Base-by-base conservation (phyloP, 2,888 invertebrate genomes). In the Cheilosia pagana region DNA sequence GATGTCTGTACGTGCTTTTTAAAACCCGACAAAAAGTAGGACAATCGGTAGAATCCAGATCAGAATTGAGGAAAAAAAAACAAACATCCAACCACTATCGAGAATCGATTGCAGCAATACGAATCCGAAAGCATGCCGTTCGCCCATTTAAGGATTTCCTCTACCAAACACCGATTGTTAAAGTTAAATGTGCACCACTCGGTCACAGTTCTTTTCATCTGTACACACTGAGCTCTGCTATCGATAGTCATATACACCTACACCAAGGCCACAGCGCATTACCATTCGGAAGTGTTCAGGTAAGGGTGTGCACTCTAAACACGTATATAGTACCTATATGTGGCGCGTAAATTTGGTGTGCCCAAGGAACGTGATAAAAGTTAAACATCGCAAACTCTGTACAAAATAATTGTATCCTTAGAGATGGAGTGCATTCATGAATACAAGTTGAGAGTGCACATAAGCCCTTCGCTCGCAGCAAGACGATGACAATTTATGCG, bases 331-430 rank as follows among this genome's bases (percentile, higher is more conserved):
- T 7, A 45, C 45, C 8, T 1, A 3, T 50, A 23, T 10, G 3
- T 8, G 10, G 2, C 23, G 1, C 12, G 21, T 23, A 14, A 70
- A 76, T 43, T 67, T 74, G 57, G 19, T 63, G 59, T 25, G 82
- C 77, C 82, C 67, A 43, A 53, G 77, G 39, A 67, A 82, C 77
- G 77, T 72, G 77, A 77, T 77, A 77, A 82, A 82, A 77, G 77
- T 77, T 82, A 77, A 77, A 67, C 71, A 77, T 77, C 71, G 71
- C 71, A 77, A 72, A 77, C 67, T 76, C 23, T 75, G n/a, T 59
- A 5, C 45, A 43, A 48, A 77, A 55, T 53, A 53, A 75, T 45
- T 74, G 62, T 63, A 55, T 55, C 52, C 52, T 43, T 52, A 39
- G 25, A 28, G 21, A 16, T 8, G 7, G 31, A 28, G 43, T 45